Evolutionary conservation across 2,797 vertebrate genomes (phyloP), one percentile per base, ranked within the genome.

Genomic region (Sebastes diploproa): DNA sequence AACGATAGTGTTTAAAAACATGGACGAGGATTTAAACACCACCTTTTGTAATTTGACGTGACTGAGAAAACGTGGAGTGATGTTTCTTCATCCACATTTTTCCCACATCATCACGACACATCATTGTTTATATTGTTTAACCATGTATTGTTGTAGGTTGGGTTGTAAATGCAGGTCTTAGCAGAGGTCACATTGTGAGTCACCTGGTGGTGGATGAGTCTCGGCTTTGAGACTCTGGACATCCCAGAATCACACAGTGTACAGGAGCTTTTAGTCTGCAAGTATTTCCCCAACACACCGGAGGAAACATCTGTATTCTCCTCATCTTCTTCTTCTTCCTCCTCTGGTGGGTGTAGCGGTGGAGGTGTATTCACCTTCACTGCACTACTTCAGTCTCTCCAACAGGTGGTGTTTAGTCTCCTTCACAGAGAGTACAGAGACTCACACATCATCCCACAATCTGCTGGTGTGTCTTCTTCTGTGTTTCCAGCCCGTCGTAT

Each of bases 391-490:
- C 32, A 0, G 55, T 66, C 12, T 50, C 23, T 77, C 64, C 75
- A 71, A 70, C 70, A 82, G 79, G 72, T 42, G 77, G 66, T 16
- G 76, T 72, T 77, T 82, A 34, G 38, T 25, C 60, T 74, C 62
- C 64, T 75, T 42, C 25, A 69, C n/a, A 54, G 8, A 29, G 23
- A 69, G 11, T 36, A 69, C n/a, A 54, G 8, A 29, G 20, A 69
- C 36, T 36, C 36, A 60, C 61, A 65, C 30, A 25, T 61, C 6
- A 25, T 29, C 34, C 50, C 67, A 18, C 9, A 25, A 64, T 22
- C 7, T 13, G 54, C 30, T 13, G 9, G n/a, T 62, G 32, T 46
- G 64, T 5, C 36, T 1, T 70, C n/a, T 70, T 13, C 25, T 42
- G 3, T 42, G 3, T 79, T 75, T 60, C 46, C 72, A 52, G 34